phyloP scores from a whole-genome alignment of 2,797 vertebrate genomes.

The Odontamblyopus rebecca region DNA sequence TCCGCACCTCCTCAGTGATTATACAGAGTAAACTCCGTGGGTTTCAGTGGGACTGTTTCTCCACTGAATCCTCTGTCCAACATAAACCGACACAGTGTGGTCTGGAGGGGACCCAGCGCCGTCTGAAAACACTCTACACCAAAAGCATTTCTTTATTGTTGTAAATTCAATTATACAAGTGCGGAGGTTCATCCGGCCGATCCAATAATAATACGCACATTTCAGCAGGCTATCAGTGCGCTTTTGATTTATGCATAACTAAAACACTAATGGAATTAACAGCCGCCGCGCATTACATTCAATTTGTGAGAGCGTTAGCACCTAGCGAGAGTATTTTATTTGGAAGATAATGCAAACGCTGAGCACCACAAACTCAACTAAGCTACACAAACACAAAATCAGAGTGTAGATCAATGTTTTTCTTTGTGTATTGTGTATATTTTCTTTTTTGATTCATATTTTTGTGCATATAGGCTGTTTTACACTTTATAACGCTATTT shows the following conservation, averaged over 20 bases:
- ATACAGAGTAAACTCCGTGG: slow-evolving; percentile 16
- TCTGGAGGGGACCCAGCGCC: slow-evolving; percentile 14
- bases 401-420: too few relatives aligned
- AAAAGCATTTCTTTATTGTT: slow-evolving; percentile 8
- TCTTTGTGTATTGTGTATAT: too few relatives aligned
- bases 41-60: slow-evolving; percentile 29
- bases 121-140: slow-evolving; percentile 1
- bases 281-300: neutral
- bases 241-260: slow-evolving; percentile 5
- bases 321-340: neutral
- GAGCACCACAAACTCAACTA: too few relatives aligned
- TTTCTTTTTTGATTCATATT: neutral
- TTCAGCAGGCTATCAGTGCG: neutral
- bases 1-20: slow-evolving; percentile 10
- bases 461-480: neutral
- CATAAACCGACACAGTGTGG: slow-evolving; percentile 13
- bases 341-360: neutral
- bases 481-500: neutral
- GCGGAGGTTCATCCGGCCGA: neutral
- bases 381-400: too few relatives aligned
- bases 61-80: slow-evolving; percentile 9
- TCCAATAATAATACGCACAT: slow-evolving; percentile 4
- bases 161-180: neutral
- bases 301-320: neutral
- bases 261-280: slow-evolving; percentile 3